Base-by-base conservation (phyloP, 1,140 invertebrate species). In the Anastrepha obliqua region DNA sequence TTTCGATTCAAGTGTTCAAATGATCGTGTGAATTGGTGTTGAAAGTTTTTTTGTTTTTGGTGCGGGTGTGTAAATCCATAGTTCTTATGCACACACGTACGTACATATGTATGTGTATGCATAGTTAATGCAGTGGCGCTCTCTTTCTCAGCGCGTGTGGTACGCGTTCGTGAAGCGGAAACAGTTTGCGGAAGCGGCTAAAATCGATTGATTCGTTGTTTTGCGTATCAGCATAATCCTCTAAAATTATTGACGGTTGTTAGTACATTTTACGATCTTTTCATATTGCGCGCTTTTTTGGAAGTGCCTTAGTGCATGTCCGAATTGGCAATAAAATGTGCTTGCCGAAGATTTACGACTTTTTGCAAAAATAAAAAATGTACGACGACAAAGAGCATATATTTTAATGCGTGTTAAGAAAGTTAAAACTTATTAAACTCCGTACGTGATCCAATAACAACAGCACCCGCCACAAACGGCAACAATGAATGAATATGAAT, bases 101-200 rank as follows among this genome's bases (percentile, higher is more conserved):
- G 8, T 4, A 29, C 64, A 15, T 20, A 29, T 39, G 29, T 20
- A 55, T 55, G 42, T 42, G 67, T 70, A 17, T 8, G 11, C 20
- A 67, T 74, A 74, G 42, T 47, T 74, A 13, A 17, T 15, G 42
- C 15, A 9, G 2, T 29, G 44, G 47, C 74, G 74, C 74, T 81
- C 47, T 11, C 3, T 58, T 81, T 51, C 67, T 42, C 39, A 70
- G 9, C 42, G 42, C 74, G 47, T 44, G 74, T 81, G 74, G 74
- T 55, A 29, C 44, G 47, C 74, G 74, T 81, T n/a, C 74, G 74
- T 81, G 74, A 81, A 81, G 74, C 74, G 74, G 74, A 81, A 81
- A 81, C 74, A 20, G 74, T 81, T 81, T 81, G 74, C 74, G 74
- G 74, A 81, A 81, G 47, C 47, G 74, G 47, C 74, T 81, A n/a